Base-by-base conservation (phyloP, 2,113 vertebrate species). In the Scytalopus superciliaris region DNA sequence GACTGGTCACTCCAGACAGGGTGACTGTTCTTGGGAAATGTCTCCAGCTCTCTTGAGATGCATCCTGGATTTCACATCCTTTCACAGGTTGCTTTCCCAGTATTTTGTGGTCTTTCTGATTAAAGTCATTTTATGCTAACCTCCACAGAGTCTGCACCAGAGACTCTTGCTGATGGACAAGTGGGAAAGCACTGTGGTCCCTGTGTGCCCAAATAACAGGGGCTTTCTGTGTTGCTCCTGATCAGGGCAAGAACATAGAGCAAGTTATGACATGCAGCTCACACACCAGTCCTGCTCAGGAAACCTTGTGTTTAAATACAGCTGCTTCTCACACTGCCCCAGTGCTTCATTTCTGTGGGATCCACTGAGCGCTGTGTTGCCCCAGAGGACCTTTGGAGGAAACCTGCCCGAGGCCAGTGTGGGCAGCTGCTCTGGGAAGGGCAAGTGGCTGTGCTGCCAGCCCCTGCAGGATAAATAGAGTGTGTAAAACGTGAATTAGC, bases 401-500 rank as follows among this genome's bases (percentile, higher is more conserved):
- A 83, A 88, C 72, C 45, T 93, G 80, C 25, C 45, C 2, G 0
- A 40, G 72, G 47, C 56, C 9, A 8, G 57, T 0, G 0, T 2
- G 3, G 33, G 64, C 0, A 0, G 70, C 47, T 67, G 52, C 25
- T 70, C 64, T 79, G 63, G 45, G 79, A 73, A 90, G 79, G 85
- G 25, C 0, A 0, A 78, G 68, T 5, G 3, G 75, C 81, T 0
- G 0, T 4, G 9, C 70, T 80, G 75, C 68, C 76, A 85, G 62
- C 35, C 67, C 57, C 25, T 4, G 63, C 78, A 95, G 95, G 93
- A 95, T 95, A 94, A 96, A 96, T 93, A 89, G 93, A 95, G 90
- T 91, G 95, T 85, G 88, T 96, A 96, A 97, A 97, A 91, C 90
- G 88, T 28, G 2, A 96, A 96, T 97, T 96, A 96, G 90, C 90